A percentile compares a stretch with the other conserved stretches of the same genome.
Conservation (phyloP, 2,797 vertebrate genomes). For the Vireo griseus region DNA sequence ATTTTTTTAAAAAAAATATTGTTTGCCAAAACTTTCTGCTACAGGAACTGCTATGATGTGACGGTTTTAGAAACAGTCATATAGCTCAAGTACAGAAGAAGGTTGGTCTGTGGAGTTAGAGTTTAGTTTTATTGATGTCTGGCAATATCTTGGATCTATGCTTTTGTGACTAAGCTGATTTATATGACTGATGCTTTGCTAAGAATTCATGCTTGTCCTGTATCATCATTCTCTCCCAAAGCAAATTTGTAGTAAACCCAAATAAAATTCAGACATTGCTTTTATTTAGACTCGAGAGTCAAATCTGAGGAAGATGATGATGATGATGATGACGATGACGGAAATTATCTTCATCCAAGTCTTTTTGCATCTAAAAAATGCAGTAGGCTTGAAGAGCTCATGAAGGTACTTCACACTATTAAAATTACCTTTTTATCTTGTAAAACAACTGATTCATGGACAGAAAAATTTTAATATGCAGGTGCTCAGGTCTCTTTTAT, state of each 20-base stretch:
- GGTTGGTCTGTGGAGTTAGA: not conserved
- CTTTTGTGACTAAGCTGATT: not conserved
- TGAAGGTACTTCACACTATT: constrained; percentile 77
- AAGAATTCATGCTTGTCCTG: not conserved
- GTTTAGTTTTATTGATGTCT: not conserved
- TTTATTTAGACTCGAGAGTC: constrained; percentile 43
- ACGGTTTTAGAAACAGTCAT: not conserved
- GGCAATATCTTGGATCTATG: not conserved
- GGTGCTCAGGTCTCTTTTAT: not conserved
- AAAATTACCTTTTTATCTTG: not conserved
- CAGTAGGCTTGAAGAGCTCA: constrained; percentile 90
- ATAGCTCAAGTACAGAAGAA: not conserved
- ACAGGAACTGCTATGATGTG: not conserved
- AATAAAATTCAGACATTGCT: not conserved
- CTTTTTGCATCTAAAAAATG: constrained; percentile 92
- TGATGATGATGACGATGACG: constrained; percentile 83
- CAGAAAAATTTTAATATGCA: not conserved
- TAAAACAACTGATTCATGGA: not conserved
- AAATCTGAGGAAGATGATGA: constrained; percentile 66
- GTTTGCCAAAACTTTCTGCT: not conserved
- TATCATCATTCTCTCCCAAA: not conserved
- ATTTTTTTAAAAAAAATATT: not conserved
- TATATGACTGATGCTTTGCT: not conserved
- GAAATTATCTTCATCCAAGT: constrained; percentile 93
- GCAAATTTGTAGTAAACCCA: not conserved